Base-by-base conservation (phyloP, 2,888 invertebrate genomes). In the Hirtodrosophila trivittata region DNA sequence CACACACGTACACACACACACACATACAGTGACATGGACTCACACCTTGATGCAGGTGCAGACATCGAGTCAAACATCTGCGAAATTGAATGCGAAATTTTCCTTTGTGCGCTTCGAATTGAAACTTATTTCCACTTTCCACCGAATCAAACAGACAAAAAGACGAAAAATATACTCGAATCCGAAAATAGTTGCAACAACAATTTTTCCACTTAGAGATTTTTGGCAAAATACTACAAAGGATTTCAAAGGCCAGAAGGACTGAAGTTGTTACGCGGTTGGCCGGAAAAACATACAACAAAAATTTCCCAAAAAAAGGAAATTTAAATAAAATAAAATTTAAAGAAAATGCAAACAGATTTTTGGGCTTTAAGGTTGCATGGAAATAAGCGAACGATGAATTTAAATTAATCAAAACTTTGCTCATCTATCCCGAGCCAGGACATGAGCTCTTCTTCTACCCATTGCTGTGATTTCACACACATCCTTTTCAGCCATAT, bases 401-500 rank as follows among this genome's bases (percentile, higher is more conserved):
- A 74, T 60, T 75, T 57, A 82, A 83, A 74, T 65, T 83, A 83
- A 82, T 69, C 71, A 76, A 83, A 82, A 82, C 77, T 82, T 82
- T 82, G 42, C 54, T 58, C 69, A 82, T 70, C 74, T 65, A 49
- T 30, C 52, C 38, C 35, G 14, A 21, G 41, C 37, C n/a, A 39
- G 30, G 43, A 39, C 43, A 60, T 38, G 51, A 54, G 60, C 9
- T 57, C 28, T 12, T 6, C 21, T 10, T 12, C 18, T 70, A n/a
- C n/a, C n/a, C n/a, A n/a, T n/a, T 57, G 63, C 56, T 71, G 55
- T 58, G 66, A 65, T 62, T 67, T 58, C 55, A 57, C 70, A 75
- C 56, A 66, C 60, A 62, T 65, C 39, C 47, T 26, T 54, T 52
- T 30, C 8, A 33, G 18, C 18, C 5, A 14, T 28, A 45, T 43